Evolutionary conservation across 2,113 vertebrate species (phyloP).

Genomic region (Trichomycterus rosablanca): DNA sequence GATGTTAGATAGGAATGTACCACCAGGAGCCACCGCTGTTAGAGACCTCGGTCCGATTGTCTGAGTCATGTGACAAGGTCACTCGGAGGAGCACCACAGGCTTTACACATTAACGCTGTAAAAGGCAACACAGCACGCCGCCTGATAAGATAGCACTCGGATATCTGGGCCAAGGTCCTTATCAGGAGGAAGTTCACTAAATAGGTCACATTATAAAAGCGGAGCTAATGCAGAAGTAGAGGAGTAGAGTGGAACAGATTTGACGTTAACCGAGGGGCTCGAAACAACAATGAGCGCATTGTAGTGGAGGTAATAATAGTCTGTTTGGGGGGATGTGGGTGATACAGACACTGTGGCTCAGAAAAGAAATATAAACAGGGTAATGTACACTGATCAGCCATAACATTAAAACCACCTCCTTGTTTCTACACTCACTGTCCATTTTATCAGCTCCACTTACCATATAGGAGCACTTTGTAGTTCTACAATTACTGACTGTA

Average conservation of each 20-base stretch:
- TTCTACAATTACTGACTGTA: too few species aligned
- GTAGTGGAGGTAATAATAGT: not conserved
- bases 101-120: constrained; percentile 34
- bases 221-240: constrained; percentile 12
- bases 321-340: not conserved
- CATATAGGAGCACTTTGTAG: too few species aligned
- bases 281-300: constrained; percentile 22
- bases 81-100: not conserved
- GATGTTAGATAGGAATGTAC: constrained; percentile 12
- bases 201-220: constrained; percentile 27
- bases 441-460: too few species aligned
- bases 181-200: constrained; percentile 34
- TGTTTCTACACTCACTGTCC: too few species aligned
- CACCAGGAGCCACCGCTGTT: not conserved
- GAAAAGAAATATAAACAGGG: too few species aligned
- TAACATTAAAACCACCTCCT: too few species aligned
- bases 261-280: not conserved
- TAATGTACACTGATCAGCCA: too few species aligned
- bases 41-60: constrained; percentile 16
- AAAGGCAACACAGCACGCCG: constrained; percentile 26
- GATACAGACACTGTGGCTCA: not conserved
- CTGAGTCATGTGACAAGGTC: constrained; percentile 19
- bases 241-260: constrained; percentile 1
- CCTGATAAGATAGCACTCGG: constrained; percentile 36
- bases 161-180: constrained; percentile 20